Evolutionary conservation across 2,888 invertebrate genomes (phyloP), one percentile per base, ranked within the genome.

Genomic region (Pyrochroa serraticornis): DNA sequence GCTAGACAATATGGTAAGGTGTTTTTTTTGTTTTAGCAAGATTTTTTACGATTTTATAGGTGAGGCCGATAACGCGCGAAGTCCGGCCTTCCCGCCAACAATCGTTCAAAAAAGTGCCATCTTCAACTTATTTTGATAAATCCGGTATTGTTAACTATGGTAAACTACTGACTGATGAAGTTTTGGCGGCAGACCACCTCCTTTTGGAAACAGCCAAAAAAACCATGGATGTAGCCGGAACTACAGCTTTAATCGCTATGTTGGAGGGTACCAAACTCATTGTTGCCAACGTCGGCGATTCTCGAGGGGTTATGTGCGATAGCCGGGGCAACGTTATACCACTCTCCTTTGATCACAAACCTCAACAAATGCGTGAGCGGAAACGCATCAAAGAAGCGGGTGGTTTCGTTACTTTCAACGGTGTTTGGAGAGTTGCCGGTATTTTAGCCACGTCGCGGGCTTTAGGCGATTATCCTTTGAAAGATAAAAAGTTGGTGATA

Each of bases 211-310:
- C 88, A 51, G 93, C 94, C 6, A 94, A 93, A 75, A 87, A 90
- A 67, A 88, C 81, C 74, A 82, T 87, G 73, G 87, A 89, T 79
- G 87, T 89, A 13, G 89, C 87, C 76, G 97, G 97, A 9, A 95
- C 96, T 13, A 97, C 97, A 22, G 95, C 95, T 1, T 80, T 97
- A 39, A 90, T 97, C 67, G 96, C 95, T 30, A 81, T 97, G 9
- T 82, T 97, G 67, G 92, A 95, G 77, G 89, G 86, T 36, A 87
- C 89, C 68, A 86, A 88, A 70, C 80, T 97, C 62, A 89, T 92
- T 64, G 95, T 97, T 22, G 97, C 96, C 8, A 97, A 97, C 83
- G 96, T 97, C 14, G 97, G 97, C 2, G 97, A 97, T 79, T 97
- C 97, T 0, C 83, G 97, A 64, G 97, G 95, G 30, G 96, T 97